Conservation (phyloP, 2,113 vertebrate species). For the Periophthalmus modestus region DNA sequence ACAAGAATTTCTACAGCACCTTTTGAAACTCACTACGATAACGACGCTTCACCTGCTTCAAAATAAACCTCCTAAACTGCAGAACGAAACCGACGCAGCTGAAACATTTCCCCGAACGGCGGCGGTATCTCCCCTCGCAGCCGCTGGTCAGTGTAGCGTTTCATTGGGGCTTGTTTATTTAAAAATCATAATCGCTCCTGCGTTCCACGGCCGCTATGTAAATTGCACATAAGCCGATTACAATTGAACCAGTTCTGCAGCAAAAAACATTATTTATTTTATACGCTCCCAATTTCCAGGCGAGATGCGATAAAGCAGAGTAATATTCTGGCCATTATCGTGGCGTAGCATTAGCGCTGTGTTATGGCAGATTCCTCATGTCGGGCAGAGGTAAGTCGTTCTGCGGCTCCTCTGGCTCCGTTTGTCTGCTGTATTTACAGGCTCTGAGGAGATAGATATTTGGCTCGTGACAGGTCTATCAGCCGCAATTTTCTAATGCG, state of each 20-base stretch:
- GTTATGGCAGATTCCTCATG: conserved; percentile 72
- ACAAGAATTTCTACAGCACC: no score
- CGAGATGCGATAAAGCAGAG: conserved; percentile 75
- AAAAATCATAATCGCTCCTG: conserved; percentile 74
- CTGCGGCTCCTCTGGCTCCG: conserved; percentile 26
- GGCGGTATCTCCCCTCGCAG: conserved; percentile 10
- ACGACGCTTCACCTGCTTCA: neutral
- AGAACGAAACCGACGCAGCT: neutral
- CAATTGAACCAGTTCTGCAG: conserved; percentile 69
- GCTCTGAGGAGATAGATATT: conserved; percentile 31
- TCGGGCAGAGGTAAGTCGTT: conserved; percentile 63
- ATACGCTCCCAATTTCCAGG: conserved; percentile 76
- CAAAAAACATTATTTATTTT: conserved; percentile 76
- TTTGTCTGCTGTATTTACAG: conserved; percentile 25
- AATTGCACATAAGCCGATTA: conserved; percentile 81
- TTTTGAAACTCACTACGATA: neutral
- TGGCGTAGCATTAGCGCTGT: conserved; percentile 64
- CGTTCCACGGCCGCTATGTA: conserved; percentile 76
- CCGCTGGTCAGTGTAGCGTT: conserved; percentile 19
- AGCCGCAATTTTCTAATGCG: conserved; percentile 16
- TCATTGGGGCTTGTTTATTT: conserved; percentile 63
- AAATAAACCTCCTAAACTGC: neutral
- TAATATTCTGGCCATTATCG: conserved; percentile 74
- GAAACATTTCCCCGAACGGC: neutral
- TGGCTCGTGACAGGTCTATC: conserved; percentile 26